Evolutionary conservation across 1,140 invertebrate genomes (phyloP).

Genomic region (Dryas iulia): DNA sequence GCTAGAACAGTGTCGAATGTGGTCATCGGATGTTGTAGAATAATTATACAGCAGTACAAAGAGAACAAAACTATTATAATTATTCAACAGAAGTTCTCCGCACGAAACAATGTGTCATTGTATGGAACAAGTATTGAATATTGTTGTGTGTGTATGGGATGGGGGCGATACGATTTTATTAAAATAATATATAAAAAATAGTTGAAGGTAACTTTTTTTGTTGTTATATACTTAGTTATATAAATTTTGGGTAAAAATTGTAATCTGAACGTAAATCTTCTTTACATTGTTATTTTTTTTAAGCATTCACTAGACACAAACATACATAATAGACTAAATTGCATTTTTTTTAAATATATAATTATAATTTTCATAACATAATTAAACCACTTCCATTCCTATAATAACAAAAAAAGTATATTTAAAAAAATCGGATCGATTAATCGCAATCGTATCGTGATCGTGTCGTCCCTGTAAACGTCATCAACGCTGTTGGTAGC

Average conservation of each 20-base stretch:
- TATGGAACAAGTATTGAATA: constrained; percentile 48
- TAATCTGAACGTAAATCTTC: too few relatives aligned
- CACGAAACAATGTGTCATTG: constrained; percentile 63
- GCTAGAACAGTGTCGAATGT: constrained; percentile 14
- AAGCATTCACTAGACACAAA: too few relatives aligned
- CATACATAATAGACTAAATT: too few relatives aligned
- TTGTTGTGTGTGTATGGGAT: constrained; percentile 23
- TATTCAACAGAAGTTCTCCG: constrained; percentile 58
- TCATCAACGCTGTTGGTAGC: constrained; percentile 40
- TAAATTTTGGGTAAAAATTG: too few relatives aligned
- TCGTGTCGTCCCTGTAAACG: constrained; percentile 26
- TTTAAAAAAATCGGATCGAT: background rate
- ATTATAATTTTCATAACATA: too few relatives aligned
- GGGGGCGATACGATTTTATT: constrained; percentile 8
- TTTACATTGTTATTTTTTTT: too few relatives aligned
- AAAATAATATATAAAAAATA: background rate
- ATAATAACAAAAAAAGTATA: background rate
- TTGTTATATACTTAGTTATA: too few relatives aligned
- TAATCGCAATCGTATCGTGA: constrained; percentile 13
- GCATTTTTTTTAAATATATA: too few relatives aligned
- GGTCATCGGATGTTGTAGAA: constrained; percentile 33
- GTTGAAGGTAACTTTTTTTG: background rate
- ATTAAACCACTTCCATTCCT: too few relatives aligned
- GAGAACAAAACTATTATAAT: constrained; percentile 48
- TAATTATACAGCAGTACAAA: constrained; percentile 42